phyloP scores from a whole-genome alignment of 2,888 invertebrate genomes.

The Aphrophora alni region DNA sequence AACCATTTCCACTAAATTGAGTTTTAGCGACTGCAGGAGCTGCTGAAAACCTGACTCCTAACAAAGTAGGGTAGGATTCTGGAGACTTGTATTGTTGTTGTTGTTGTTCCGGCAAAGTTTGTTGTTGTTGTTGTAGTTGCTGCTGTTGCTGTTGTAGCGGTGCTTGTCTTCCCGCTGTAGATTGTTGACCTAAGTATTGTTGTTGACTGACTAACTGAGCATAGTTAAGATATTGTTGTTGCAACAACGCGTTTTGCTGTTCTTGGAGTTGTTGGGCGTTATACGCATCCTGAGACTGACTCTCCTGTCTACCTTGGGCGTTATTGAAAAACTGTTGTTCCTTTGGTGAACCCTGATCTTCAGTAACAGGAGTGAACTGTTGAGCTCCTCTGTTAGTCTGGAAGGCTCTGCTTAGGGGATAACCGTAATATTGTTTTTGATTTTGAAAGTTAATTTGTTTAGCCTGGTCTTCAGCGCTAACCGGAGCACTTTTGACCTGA shows the following conservation, averaged over 20 bases:
- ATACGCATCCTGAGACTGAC: neutral
- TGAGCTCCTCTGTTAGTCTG: neutral
- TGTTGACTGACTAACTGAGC: no score
- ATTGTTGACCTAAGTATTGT: neutral
- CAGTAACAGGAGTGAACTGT: neutral
- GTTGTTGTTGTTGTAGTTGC: neutral
- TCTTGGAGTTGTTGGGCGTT: neutral
- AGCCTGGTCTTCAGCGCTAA: neutral
- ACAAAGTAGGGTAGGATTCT: neutral
- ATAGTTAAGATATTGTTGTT: conserved; percentile 28
- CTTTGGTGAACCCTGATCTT: neutral
- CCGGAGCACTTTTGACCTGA: neutral
- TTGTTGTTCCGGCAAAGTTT: neutral
- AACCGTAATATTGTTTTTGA: neutral
- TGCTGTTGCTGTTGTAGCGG: neutral
- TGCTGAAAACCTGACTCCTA: neutral
- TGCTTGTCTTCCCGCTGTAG: neutral
- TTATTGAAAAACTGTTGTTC: neutral
- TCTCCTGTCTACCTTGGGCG: neutral
- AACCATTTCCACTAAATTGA: neutral
- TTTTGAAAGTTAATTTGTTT: neutral
- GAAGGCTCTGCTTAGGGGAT: neutral
- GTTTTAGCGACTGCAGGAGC: neutral
- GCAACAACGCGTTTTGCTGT: conserved; percentile 20
- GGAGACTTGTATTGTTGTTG: neutral